phyloP scores from a whole-genome alignment of 2,113 vertebrate species.

The Chunga burmeisteri region DNA sequence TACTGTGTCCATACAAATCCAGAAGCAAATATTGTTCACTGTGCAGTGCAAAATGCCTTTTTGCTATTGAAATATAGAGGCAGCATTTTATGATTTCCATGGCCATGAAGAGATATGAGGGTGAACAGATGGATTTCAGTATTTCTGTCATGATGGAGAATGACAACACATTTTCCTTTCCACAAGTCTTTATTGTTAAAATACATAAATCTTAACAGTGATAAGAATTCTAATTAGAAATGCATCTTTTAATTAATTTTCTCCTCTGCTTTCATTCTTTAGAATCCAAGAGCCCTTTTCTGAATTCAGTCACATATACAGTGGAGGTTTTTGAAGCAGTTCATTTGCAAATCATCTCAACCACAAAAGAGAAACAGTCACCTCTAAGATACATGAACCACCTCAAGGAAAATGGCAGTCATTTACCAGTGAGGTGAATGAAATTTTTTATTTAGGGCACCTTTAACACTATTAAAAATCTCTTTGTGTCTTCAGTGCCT shows the following conservation, averaged over 20 bases:
- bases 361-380: neutral
- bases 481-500: neutral
- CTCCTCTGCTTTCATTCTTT: neutral
- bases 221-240: neutral
- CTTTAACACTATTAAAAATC: neutral
- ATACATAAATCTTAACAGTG: neutral
- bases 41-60: neutral
- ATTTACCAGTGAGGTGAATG: neutral
- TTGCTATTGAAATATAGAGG: neutral
- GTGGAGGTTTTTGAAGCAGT: neutral
- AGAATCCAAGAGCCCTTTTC: neutral
- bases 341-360: neutral
- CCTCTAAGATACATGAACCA: neutral
- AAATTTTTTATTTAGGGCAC: neutral
- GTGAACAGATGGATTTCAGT: neutral
- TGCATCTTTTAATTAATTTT: neutral
- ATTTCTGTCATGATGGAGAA: neutral
- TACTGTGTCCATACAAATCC: neutral
- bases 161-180: neutral
- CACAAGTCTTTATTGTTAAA: neutral
- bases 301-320: neutral
- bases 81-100: neutral
- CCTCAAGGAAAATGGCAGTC: neutral
- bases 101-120: neutral
- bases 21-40: neutral